Conservation (phyloP, 2,113 vertebrate species). For the Lepisosteus oculatus region DNA sequence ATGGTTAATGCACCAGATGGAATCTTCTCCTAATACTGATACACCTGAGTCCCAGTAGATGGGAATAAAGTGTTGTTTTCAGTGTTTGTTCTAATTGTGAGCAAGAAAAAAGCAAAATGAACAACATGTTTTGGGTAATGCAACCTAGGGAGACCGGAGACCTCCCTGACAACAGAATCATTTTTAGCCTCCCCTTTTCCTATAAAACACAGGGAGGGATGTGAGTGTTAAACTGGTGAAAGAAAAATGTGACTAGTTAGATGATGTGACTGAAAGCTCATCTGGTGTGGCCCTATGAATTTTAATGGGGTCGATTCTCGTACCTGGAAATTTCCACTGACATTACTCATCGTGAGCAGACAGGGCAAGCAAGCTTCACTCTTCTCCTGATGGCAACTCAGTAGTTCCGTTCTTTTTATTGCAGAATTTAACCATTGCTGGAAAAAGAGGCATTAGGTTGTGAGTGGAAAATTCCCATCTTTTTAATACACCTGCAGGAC, state of each 20-base stretch:
- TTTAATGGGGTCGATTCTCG: conserved; percentile 21
- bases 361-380: conserved; percentile 59
- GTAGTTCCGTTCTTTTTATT: conserved; percentile 18
- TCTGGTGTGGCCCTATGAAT: not conserved
- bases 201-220: conserved; percentile 44
- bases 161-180: conserved; percentile 66
- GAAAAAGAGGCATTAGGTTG: conserved; percentile 27
- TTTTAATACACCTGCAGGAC: not conserved
- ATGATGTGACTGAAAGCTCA: conserved; percentile 25
- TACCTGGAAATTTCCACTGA: conserved; percentile 73
- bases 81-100: conserved; percentile 33
- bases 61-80: not conserved
- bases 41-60: too few species aligned
- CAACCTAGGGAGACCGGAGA: conserved; percentile 43
- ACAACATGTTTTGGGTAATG: conserved; percentile 41
- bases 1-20: too few species aligned
- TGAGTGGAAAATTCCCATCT: conserved; percentile 68
- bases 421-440: conserved; percentile 1
- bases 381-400: conserved; percentile 32
- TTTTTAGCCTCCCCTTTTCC: conserved; percentile 49
- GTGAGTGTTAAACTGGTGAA: conserved; percentile 52
- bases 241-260: conserved; percentile 52
- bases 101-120: conserved; percentile 32
- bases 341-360: conserved; percentile 44
- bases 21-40: too few species aligned